Evolutionary conservation across 2,113 vertebrate species (phyloP).

Genomic region (Meleagris gallopavo): DNA sequence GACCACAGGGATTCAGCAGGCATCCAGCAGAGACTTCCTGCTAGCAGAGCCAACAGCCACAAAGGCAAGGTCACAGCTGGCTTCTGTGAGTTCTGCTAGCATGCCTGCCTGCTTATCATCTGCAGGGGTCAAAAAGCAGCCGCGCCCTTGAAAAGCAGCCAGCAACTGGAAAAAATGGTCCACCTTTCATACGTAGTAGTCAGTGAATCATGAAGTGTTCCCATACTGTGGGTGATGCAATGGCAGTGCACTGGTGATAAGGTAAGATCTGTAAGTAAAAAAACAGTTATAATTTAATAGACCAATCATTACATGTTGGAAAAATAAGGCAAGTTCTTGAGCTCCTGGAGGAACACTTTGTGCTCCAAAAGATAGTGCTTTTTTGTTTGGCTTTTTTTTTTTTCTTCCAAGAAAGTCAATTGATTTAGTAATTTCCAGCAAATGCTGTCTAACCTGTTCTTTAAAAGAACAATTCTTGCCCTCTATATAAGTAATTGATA

Average conservation of each 20-base stretch:
- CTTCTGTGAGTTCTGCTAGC: accelerated
- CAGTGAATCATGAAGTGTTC: not conserved
- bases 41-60: not conserved
- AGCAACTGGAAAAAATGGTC: not conserved
- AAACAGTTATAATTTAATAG: not conserved
- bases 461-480: not conserved
- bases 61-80: conserved; percentile 15
- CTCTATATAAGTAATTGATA: not conserved
- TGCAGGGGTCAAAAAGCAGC: not conserved
- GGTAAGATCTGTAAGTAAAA: not conserved
- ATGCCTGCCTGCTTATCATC: accelerated
- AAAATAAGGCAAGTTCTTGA: not conserved
- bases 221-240: not conserved
- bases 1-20: not conserved
- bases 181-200: not conserved
- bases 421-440: conserved; percentile 3
- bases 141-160: not conserved
- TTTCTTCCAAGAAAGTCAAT: not conserved
- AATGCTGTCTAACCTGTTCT: not conserved
- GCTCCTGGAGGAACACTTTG: not conserved
- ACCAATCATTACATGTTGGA: not conserved
- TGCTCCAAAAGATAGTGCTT: not conserved
- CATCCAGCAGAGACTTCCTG: not conserved
- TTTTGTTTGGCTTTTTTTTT: not conserved
- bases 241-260: not conserved